These are phyloP conservation scores for Drosophila ezoana DNA, from an alignment of 2,888 invertebrate genomes.

Conservation along the genomic window DNA sequence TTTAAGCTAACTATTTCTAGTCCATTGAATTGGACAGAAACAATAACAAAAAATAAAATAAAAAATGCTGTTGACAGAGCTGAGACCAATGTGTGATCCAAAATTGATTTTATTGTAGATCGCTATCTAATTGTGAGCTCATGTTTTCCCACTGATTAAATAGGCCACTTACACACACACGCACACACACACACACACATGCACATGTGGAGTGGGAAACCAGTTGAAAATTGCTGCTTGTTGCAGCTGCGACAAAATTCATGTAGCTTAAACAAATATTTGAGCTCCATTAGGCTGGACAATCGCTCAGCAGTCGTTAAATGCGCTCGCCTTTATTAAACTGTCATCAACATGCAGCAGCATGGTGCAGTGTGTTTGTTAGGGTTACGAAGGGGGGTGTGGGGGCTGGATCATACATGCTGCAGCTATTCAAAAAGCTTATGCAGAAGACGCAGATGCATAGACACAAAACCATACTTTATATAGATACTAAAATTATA, in stretches of 20 bases:
- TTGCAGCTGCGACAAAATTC: constrained; percentile 40
- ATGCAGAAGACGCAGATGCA: constrained; percentile 15
- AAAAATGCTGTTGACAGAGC: constrained; percentile 33
- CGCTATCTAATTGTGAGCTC: constrained; percentile 47
- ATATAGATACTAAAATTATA: constrained; percentile 62
- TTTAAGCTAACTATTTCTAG: background rate
- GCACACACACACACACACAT: background rate
- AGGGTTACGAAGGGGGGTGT: background rate
- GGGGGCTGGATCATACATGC: background rate
- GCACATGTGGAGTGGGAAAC: constrained; percentile 17
- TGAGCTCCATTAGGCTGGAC: constrained; percentile 41
- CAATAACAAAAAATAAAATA: background rate
- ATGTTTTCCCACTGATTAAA: constrained; percentile 67
- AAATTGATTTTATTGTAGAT: constrained; percentile 64
- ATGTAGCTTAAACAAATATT: constrained; percentile 37
- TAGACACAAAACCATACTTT: constrained; percentile 12
- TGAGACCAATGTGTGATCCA: constrained; percentile 44
- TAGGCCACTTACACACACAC: constrained; percentile 36
- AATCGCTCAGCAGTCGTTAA: constrained; percentile 27
- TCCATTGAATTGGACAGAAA: constrained; percentile 4
- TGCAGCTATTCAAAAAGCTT: constrained; percentile 9
- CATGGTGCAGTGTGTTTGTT: no score
- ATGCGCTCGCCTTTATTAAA: constrained; percentile 26
- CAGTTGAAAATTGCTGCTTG: constrained; percentile 26
- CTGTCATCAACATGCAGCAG: constrained; percentile 25